Base-by-base conservation (phyloP, 1,140 invertebrate species). In the Penaeus indicus region DNA sequence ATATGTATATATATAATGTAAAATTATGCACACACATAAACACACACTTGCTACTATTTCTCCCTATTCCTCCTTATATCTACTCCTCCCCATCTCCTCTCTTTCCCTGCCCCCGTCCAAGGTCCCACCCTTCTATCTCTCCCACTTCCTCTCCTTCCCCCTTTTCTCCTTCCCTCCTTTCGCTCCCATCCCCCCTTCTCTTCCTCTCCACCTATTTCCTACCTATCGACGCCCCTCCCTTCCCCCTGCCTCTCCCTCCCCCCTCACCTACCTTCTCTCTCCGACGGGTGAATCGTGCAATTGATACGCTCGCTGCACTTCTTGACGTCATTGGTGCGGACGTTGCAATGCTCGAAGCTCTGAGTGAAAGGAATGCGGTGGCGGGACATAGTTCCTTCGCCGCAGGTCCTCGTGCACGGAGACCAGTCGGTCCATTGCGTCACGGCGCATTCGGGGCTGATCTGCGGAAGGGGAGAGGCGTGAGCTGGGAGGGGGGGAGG, bases 381-480 rank as follows among this genome's bases (percentile, higher is more conserved):
- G 89, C 97, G 94, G 95, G 97, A 97, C 90, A 96, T 94, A 69
- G 97, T 93, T 1, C 97, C 97, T 94, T 97, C 97, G n/a, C 97
- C 97, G 92, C 97, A 98, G 22, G 94, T 95, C 72, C 97, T 97
- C 1, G 97, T 97, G 92, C 97, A 98, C 0, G 94, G 93, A 38
- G 95, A 96, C 96, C 96, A 98, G n/a, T 94, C 92, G 1, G 94
- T 94, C 93, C 96, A 97, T 61, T 96, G 95, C 1, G 95, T 95
- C 16, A 96, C 96, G 8, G 94, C 95, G 92, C 97, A 98, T 92
- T 97, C 96, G 85, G 95, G 84, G 54, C 77, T 64, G 22, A 86
- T 90, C 84, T 89, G 88, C 18, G 1, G 42, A 22, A 13, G 32
- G 42, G 60, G 42, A n/a, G 27, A 81, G 47, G 47, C 47, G 47